Conservation (phyloP, 2,888 invertebrate genomes). For the Endomychus coccineus region DNA sequence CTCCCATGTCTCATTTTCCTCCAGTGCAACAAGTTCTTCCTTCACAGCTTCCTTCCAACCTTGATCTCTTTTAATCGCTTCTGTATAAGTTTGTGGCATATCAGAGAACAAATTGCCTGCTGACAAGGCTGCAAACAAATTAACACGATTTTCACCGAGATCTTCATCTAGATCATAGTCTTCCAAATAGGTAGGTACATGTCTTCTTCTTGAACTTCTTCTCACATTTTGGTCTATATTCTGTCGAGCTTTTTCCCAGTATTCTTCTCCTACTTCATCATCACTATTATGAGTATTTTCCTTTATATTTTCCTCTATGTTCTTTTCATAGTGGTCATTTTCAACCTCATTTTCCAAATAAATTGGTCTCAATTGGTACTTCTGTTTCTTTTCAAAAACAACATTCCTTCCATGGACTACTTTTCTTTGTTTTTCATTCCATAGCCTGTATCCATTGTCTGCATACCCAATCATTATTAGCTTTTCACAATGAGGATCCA, state of each 20-base stretch:
- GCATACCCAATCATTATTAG: slow-evolving; percentile 17
- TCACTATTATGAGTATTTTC: too few species aligned
- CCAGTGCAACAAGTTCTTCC: slow-evolving; percentile 19
- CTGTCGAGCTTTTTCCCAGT: background rate
- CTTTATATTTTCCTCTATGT: too few species aligned
- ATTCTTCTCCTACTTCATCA: slow-evolving; percentile 3
- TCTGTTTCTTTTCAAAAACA: slow-evolving; percentile 24
- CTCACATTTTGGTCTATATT: slow-evolving; percentile 1
- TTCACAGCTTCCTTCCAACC: slow-evolving; percentile 20
- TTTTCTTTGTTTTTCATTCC: slow-evolving; percentile 18
- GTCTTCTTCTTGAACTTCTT: slow-evolving; percentile 11
- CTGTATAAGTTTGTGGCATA: slow-evolving; percentile 16
- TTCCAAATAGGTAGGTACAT: slow-evolving; percentile 13
- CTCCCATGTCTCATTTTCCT: slow-evolving; percentile 21
- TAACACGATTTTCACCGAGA: slow-evolving; percentile 8
- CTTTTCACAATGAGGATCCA: slow-evolving; percentile 14
- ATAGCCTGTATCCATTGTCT: slow-evolving; percentile 23
- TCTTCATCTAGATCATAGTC: slow-evolving; percentile 18
- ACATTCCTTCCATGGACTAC: slow-evolving; percentile 22
- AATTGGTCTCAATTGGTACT: too few species aligned
- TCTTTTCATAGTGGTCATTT: too few species aligned
- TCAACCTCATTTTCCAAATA: too few species aligned
- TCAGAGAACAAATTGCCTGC: slow-evolving; percentile 16
- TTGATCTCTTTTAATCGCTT: too few species aligned
- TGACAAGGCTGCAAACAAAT: slow-evolving; percentile 12